These are phyloP conservation scores for Calliphora vomitoria DNA, from an alignment of 2,888 invertebrate species.

Conservation along the genomic window DNA sequence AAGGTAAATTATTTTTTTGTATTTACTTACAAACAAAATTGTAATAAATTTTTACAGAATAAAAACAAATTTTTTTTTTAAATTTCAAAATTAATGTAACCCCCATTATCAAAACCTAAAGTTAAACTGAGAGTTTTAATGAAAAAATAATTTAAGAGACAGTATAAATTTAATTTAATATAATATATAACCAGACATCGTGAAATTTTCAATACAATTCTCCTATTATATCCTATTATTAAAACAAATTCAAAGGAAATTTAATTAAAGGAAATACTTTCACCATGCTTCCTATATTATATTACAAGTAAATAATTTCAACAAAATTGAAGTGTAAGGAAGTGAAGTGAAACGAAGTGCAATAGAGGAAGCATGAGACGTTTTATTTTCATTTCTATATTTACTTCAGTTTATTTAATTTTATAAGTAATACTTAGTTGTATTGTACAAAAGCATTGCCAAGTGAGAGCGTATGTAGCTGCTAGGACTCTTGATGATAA, in stretches of 20 bases:
- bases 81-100: too few relatives aligned
- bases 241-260: too few relatives aligned
- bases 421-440: not conserved
- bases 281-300: not conserved
- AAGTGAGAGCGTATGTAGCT: not conserved
- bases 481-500: constrained; percentile 47
- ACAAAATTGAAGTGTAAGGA: not conserved
- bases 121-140: too few relatives aligned
- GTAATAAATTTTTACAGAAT: too few relatives aligned
- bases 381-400: constrained; percentile 57
- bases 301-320: not conserved
- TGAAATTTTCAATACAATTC: not conserved
- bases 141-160: too few relatives aligned
- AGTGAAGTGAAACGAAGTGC: not conserved
- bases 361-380: constrained; percentile 31
- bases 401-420: constrained; percentile 27
- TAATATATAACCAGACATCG: not conserved
- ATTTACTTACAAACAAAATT: too few relatives aligned
- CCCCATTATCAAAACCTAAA: too few relatives aligned
- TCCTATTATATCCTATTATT: too few relatives aligned
- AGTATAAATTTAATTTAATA: too few relatives aligned
- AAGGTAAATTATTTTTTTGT: too few relatives aligned
- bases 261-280: not conserved
- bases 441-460: not conserved
- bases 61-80: too few relatives aligned